A percentile compares a stretch with the other conserved stretches of the same genome.
These are phyloP conservation scores for Rhegmatorhina hoffmannsi DNA, from an alignment of 2,113 vertebrate genomes.

Conservation along the genomic window DNA sequence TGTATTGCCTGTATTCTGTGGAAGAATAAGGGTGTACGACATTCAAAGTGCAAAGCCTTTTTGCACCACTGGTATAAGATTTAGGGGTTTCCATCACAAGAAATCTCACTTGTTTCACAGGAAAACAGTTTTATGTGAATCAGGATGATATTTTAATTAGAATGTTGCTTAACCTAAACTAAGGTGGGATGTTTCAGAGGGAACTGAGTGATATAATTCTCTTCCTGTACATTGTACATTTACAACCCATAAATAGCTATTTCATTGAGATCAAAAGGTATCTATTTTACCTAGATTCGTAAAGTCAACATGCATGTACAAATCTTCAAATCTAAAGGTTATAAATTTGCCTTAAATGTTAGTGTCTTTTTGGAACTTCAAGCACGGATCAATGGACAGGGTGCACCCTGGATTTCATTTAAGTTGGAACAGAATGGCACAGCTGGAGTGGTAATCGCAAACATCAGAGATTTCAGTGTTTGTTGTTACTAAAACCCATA, in stretches of 20 bases:
- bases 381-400: background rate
- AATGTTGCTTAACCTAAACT: background rate
- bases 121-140: background rate
- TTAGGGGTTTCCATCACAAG: background rate
- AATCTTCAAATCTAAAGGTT: background rate
- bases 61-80: background rate
- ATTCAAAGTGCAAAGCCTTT: background rate
- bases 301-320: background rate
- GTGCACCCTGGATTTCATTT: background rate
- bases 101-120: background rate
- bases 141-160: background rate
- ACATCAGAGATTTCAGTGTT: background rate
- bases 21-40: background rate
- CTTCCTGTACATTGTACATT: background rate
- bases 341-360: background rate
- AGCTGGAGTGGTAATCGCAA: background rate
- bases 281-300: background rate
- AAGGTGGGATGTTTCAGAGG: background rate
- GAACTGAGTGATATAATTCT: background rate
- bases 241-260: background rate
- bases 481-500: background rate
- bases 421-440: background rate
- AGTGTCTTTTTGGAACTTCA: background rate
- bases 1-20: background rate
- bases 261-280: background rate